phyloP scores from a whole-genome alignment of 64 coral and sea anemone genomes.

The Astreopora myriophthalma region DNA sequence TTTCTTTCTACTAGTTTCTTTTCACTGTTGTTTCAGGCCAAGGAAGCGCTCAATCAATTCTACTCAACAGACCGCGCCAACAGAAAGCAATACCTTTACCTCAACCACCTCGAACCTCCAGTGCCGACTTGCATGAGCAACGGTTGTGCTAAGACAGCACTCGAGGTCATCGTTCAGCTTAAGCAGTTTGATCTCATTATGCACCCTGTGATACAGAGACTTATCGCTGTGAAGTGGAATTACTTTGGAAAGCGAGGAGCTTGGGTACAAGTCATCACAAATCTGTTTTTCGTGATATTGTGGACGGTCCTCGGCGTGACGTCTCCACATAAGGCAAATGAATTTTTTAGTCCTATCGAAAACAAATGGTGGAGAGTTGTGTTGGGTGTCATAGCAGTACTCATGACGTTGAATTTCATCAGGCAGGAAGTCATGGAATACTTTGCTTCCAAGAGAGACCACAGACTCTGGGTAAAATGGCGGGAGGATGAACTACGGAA shows the following conservation, averaged over 20 bases:
- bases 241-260: constrained; percentile 84
- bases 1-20: too few species aligned
- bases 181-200: constrained; percentile 99
- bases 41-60: constrained; percentile 88
- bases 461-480: constrained; percentile 86
- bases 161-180: constrained; percentile 83
- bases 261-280: constrained; percentile 78
- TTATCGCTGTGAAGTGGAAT: constrained; percentile 96
- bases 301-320: constrained; percentile 92
- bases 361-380: constrained; percentile 91
- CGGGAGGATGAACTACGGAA: constrained; percentile 73
- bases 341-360: constrained; percentile 69
- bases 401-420: constrained; percentile 85
- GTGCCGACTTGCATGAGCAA: constrained; percentile 82
- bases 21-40: constrained; percentile 61
- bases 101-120: constrained; percentile 91
- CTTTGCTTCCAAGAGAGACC: constrained; percentile 88
- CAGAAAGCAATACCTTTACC: constrained; percentile 89
- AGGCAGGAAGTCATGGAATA: constrained; percentile 80
- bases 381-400: constrained; percentile 59
- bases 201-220: constrained; percentile 94
- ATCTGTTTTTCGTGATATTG: constrained; percentile 82
- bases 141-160: constrained; percentile 89
- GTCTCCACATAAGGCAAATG: constrained; percentile 40
- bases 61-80: constrained; percentile 90